Evolutionary conservation across 2,888 invertebrate genomes (phyloP).

Genomic region (Tetanocera ferruginea): DNA sequence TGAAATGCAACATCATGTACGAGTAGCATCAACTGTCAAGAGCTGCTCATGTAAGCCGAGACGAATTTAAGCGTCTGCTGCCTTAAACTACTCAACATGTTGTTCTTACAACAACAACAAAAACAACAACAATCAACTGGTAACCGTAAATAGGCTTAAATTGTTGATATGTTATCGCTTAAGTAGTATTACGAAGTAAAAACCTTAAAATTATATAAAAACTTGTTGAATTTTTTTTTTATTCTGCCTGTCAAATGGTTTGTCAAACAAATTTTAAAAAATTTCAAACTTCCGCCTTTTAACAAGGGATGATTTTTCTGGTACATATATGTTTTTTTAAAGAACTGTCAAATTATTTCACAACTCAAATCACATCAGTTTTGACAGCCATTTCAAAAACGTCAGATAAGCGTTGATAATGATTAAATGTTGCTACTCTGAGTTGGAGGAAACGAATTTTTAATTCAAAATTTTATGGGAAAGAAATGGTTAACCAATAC

Average conservation of each 20-base stretch:
- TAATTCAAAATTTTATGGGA: conserved; percentile 35
- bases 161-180: neutral
- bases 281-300: neutral
- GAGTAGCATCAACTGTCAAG: neutral
- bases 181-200: neutral
- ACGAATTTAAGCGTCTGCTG: conserved; percentile 27
- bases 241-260: neutral
- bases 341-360: conserved; percentile 20
- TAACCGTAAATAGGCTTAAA: neutral
- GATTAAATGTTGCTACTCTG: neutral
- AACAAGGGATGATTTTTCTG: neutral
- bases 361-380: conserved; percentile 23
- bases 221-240: neutral
- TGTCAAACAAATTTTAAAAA: neutral
- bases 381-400: conserved; percentile 18
- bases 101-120: neutral
- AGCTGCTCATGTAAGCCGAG: conserved; percentile 1
- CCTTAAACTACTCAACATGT: neutral
- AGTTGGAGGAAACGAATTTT: neutral
- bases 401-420: conserved; percentile 29
- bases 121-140: neutral
- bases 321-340: neutral
- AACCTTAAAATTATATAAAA: neutral
- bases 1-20: conserved; percentile 15
- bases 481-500: neutral